These are phyloP conservation scores for Heliconius hewitsoni DNA, from an alignment of 1,140 invertebrate genomes.

Conservation along the genomic window DNA sequence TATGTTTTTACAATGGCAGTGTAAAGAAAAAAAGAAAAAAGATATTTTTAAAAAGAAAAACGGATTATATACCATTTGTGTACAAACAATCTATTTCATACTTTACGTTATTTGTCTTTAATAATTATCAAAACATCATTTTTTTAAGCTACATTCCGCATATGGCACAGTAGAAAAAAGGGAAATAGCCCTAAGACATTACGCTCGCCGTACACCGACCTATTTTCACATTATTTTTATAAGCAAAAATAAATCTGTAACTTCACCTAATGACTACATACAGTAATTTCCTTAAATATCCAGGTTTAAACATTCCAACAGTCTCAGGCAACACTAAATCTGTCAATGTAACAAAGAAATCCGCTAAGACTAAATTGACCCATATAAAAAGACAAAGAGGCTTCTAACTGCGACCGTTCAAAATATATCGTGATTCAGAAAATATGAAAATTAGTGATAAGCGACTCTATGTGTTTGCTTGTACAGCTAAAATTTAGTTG, in stretches of 20 bases:
- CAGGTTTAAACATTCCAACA: slow-evolving; percentile 33
- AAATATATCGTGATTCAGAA: slow-evolving; percentile 46
- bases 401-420: slow-evolving; percentile 44
- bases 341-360: slow-evolving; percentile 56
- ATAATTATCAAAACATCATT: no score
- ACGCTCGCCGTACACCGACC: no score
- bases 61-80: no score
- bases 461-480: not conserved
- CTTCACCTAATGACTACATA: not conserved
- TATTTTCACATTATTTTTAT: no score
- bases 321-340: slow-evolving; percentile 45
- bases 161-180: no score
- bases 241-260: not conserved
- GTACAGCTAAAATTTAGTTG: not conserved
- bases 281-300: slow-evolving; percentile 37
- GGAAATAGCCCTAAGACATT: no score
- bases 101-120: no score
- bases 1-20: no score
- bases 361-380: slow-evolving; percentile 48
- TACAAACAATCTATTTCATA: no score
- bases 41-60: no score
- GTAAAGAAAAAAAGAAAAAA: no score
- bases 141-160: no score
- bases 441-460: not conserved
- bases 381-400: slow-evolving; percentile 57